phyloP scores from a whole-genome alignment of 64 coral and sea anemone species.

The Cladopsammia gracilis region DNA sequence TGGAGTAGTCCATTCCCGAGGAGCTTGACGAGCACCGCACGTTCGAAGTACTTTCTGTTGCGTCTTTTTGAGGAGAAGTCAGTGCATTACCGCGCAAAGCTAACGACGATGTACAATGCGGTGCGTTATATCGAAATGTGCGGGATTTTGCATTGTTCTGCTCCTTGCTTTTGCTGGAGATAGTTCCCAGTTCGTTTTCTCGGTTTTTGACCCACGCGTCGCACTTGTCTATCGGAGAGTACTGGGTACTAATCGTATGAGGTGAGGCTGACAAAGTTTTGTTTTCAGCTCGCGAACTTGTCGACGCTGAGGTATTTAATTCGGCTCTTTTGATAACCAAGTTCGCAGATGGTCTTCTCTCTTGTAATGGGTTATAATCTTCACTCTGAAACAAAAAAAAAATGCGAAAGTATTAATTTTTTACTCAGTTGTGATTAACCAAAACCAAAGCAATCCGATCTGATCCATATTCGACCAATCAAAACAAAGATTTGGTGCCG shows the following conservation, averaged over 20 bases:
- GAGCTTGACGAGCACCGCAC: background rate
- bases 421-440: too few relatives aligned
- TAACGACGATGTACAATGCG: background rate
- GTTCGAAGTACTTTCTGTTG: background rate
- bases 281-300: background rate
- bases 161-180: conserved; percentile 43
- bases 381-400: background rate
- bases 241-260: background rate
- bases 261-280: background rate
- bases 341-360: conserved; percentile 14
- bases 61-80: conserved; percentile 19
- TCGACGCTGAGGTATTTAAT: background rate
- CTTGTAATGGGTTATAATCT: background rate
- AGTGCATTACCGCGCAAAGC: conserved; percentile 8
- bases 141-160: background rate
- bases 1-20: conserved; percentile 58
- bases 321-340: conserved; percentile 26
- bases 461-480: too few relatives aligned
- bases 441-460: too few relatives aligned
- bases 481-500: too few relatives aligned
- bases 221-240: conserved; percentile 36
- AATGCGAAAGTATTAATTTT: too few relatives aligned
- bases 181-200: conserved; percentile 45
- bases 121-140: background rate
- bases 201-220: conserved; percentile 63